Evolutionary conservation across 2,888 invertebrate genomes (phyloP).

Genomic region (Plagodis pulveraria): DNA sequence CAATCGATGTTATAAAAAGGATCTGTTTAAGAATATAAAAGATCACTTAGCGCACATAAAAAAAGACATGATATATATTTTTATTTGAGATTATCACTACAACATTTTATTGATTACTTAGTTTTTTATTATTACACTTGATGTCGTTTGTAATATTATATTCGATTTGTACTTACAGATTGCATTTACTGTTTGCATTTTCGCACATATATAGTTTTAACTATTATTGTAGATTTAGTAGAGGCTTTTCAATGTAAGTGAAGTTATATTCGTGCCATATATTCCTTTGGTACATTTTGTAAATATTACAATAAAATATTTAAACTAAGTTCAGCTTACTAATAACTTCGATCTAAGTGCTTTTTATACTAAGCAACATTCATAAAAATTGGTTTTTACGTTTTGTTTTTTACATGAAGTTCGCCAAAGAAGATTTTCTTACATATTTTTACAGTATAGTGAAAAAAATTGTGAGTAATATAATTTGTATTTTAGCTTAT

Average conservation of each 20-base stretch:
- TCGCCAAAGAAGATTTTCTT: constrained; percentile 51
- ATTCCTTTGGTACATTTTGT: constrained; percentile 38
- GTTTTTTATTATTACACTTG: too few species aligned
- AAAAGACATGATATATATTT: too few species aligned
- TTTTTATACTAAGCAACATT: constrained; percentile 19
- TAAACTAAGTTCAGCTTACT: constrained; percentile 29
- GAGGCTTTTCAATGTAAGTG: constrained; percentile 33
- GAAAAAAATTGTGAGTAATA: constrained; percentile 56
- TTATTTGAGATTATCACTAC: too few species aligned
- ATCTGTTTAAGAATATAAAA: too few species aligned
- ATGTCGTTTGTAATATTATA: constrained; percentile 6
- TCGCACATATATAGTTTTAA: constrained; percentile 26
- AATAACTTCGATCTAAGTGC: constrained; percentile 27
- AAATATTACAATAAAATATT: constrained; percentile 37
- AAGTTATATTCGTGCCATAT: constrained; percentile 39
- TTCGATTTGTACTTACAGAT: constrained; percentile 35
- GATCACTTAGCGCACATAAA: too few species aligned
- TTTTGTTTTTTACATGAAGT: constrained; percentile 29
- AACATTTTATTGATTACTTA: too few species aligned
- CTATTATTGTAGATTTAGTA: constrained; percentile 18
- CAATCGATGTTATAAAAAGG: too few species aligned
- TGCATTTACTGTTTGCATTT: constrained; percentile 47
- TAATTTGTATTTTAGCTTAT: constrained; percentile 67
- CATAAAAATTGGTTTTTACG: constrained; percentile 31
- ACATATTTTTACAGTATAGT: constrained; percentile 47